Base-by-base conservation (phyloP, 1,140 invertebrate species). In the Drosophila ohnishii region DNA sequence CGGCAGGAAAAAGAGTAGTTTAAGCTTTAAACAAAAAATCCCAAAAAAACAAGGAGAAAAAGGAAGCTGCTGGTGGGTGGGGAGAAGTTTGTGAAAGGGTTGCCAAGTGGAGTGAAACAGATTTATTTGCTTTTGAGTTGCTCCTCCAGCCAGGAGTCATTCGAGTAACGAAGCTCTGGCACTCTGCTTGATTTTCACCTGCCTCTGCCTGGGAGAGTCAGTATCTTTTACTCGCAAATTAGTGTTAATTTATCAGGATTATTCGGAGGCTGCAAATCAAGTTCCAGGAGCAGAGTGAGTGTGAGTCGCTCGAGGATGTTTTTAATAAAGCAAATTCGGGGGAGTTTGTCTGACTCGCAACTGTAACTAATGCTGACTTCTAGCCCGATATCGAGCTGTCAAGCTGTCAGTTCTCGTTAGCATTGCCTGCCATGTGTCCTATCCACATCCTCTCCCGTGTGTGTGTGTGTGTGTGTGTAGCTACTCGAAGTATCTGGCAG, bases 181-280 rank as follows among this genome's bases (percentile, higher is more conserved):
- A 34, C 60, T 22, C 34, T 2, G 30, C 48, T 57, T 63, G 9
- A 74, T 58, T 50, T 61, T 44, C 50, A 70, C 67, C 58, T 37
- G 74, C 72, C 35, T n/a, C 58, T 37, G 74, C 72, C 35, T n/a
- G 45, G 59, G 19, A 67, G 19, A 67, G 65, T 16, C 32, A 13
- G 16, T 10, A 50, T 50, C 59, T 55, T 50, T 16, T 50, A 32
- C 65, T 30, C 19, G 72, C 76, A 87, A 87, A 87, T 87, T 87
- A 80, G 79, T 76, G 79, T 70, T 88, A 88, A 87, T 87, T 87
- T 88, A 87, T 87, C 83, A 83, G 86, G 84, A 87, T 88, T 88
- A 88, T 83, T 86, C 8, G 32, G 79, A 50, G 47, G 75, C 80
- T 76, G 75, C 71, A 76, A 82, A 86, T 87, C 80, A 84, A 86